Percentiles rank a stretch among this genome's conserved stretches.
Conservation (phyloP, 2,113 vertebrate genomes). For the Chaetodon auriga region DNA sequence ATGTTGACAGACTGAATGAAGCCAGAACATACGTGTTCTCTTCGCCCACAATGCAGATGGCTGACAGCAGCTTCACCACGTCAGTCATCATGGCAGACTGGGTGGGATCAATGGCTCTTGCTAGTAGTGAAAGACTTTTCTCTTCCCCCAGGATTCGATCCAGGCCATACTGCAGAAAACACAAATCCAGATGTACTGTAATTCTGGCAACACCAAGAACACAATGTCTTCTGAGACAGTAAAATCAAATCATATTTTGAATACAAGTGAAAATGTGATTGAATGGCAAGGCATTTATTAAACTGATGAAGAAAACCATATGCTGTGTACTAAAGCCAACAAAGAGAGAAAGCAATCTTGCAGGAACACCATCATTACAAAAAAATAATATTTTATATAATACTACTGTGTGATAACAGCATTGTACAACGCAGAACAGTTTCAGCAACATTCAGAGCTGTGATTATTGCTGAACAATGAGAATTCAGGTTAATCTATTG, state of each 20-base stretch:
- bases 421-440: not conserved
- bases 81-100: slow-evolving; percentile 96
- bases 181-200: slow-evolving; percentile 11
- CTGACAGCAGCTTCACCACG: slow-evolving; percentile 95
- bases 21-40: slow-evolving; percentile 92
- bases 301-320: not conserved
- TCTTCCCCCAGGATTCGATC: slow-evolving; percentile 96
- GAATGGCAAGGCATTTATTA: not conserved
- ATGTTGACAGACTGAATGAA: slow-evolving; percentile 24
- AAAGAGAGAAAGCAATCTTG: not conserved
- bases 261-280: not conserved
- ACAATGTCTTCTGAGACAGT: not conserved
- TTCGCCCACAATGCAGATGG: slow-evolving; percentile 97
- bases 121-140: slow-evolving; percentile 91
- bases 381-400: not conserved
- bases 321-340: not conserved
- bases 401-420: not conserved
- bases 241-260: not conserved
- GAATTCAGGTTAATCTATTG: not conserved
- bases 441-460: not conserved
- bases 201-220: slow-evolving; percentile 13
- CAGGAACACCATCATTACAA: not conserved
- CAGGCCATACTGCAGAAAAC: slow-evolving; percentile 90
- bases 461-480: slow-evolving; percentile 10
- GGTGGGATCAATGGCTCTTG: slow-evolving; percentile 91